A percentile compares a stretch with the other conserved stretches of the same genome.
Evolutionary conservation across 2,113 vertebrate genomes (phyloP).

Genomic region (Paedocypris sp.): DNA sequence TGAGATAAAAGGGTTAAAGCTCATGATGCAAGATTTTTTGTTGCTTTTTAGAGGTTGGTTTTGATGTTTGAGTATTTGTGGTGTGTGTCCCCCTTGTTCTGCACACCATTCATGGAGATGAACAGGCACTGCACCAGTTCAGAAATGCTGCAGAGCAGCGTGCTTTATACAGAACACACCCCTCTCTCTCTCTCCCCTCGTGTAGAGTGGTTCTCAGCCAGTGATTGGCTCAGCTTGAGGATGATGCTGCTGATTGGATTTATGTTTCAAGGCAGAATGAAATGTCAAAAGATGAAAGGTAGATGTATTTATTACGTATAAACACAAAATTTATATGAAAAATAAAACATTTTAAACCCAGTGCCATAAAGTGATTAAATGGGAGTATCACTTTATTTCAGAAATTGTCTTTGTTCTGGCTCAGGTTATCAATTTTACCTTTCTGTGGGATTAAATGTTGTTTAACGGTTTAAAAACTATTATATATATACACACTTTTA

Average conservation of each 20-base stretch:
- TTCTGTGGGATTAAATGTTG: no score
- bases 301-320: neutral
- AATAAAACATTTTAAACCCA: no score
- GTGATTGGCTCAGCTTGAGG: conserved; percentile 56
- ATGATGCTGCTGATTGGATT: conserved; percentile 38
- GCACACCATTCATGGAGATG: conserved; percentile 64
- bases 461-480: no score
- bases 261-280: conserved; percentile 30
- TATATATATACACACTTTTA: no score
- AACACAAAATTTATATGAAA: no score
- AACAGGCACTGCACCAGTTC: conserved; percentile 69
- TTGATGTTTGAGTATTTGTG: conserved; percentile 45
- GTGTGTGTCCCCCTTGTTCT: conserved; percentile 72
- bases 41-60: conserved; percentile 34
- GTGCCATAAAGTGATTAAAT: no score
- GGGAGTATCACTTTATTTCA: no score
- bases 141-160: conserved; percentile 61
- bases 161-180: conserved; percentile 53
- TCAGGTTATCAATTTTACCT: no score
- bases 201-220: conserved; percentile 42
- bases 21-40: conserved; percentile 52
- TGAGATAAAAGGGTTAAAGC: conserved; percentile 50
- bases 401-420: no score
- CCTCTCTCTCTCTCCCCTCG: neutral
- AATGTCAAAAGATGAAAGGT: conserved; percentile 27